These are phyloP conservation scores for Crepidodera aurea DNA, from an alignment of 2,888 invertebrate genomes.

Conservation along the genomic window DNA sequence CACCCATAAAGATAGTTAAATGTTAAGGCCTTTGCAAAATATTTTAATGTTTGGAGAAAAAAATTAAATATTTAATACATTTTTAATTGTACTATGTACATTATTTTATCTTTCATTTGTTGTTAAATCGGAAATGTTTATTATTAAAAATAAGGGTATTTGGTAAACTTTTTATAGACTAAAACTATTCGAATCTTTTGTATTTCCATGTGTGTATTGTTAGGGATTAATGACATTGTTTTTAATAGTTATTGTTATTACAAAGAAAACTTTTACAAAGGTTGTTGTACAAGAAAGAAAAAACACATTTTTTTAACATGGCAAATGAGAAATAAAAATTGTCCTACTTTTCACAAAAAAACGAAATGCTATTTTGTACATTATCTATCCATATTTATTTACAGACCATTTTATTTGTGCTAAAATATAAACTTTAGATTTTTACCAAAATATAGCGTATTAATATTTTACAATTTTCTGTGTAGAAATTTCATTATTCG, in stretches of 20 bases:
- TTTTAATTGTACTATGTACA: too few relatives aligned
- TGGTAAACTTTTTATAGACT: too few relatives aligned
- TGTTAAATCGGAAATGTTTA: too few relatives aligned
- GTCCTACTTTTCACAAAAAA: slow-evolving; percentile 39
- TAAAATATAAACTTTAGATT: slow-evolving; percentile 57
- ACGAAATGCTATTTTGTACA: slow-evolving; percentile 54
- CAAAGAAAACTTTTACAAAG: slow-evolving; percentile 40
- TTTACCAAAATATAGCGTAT: slow-evolving; percentile 59
- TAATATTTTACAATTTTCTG: slow-evolving; percentile 54
- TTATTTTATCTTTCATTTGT: too few relatives aligned
- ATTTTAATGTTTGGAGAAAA: too few relatives aligned
- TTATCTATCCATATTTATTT: slow-evolving; percentile 49
- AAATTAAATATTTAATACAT: too few relatives aligned
- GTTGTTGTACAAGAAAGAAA: slow-evolving; percentile 53
- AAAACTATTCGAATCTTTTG: background rate
- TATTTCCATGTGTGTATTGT: background rate
- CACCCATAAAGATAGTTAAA: too few relatives aligned
- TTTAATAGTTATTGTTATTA: slow-evolving; percentile 42
- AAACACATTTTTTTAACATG: slow-evolving; percentile 34
- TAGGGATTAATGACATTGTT: background rate
- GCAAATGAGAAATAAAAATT: slow-evolving; percentile 35
- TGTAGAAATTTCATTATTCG: slow-evolving; percentile 55
- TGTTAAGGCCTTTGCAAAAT: too few relatives aligned
- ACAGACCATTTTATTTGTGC: slow-evolving; percentile 55
- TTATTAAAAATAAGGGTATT: too few relatives aligned